Percentiles rank a stretch among this genome's conserved stretches.
Conservation (phyloP, 92 coral and sea anemone genomes). For the Nematostella vectensis region DNA sequence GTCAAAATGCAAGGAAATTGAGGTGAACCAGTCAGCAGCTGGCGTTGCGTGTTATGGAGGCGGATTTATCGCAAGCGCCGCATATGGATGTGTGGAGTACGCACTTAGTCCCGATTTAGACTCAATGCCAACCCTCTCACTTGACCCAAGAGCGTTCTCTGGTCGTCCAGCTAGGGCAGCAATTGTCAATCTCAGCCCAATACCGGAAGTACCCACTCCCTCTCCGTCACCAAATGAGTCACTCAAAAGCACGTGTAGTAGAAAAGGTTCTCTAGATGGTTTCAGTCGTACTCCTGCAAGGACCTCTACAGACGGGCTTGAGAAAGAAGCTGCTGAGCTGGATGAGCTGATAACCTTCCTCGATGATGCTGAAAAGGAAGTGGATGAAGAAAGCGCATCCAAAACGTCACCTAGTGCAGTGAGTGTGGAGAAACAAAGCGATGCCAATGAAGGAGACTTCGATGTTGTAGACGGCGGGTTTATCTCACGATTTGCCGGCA, state of each 20-base stretch:
- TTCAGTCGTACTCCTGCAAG: background rate
- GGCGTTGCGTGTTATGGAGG: constrained; percentile 6
- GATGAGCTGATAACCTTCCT: too few relatives aligned
- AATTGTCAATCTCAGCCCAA: constrained; percentile 58
- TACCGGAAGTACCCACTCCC: constrained; percentile 81
- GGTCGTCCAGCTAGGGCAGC: constrained; percentile 37
- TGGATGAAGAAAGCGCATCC: background rate
- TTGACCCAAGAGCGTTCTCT: constrained; percentile 40
- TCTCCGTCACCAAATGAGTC: too few relatives aligned
- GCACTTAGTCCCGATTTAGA: constrained; percentile 43
- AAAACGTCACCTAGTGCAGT: too few relatives aligned
- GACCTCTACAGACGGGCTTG: background rate
- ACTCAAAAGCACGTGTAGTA: background rate
- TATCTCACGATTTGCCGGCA: constrained; percentile 24
- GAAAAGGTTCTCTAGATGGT: background rate
- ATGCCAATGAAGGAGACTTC: constrained; percentile 15
- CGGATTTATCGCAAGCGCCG: background rate
- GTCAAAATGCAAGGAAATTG: constrained; percentile 39
- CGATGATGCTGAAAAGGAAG: too few relatives aligned
- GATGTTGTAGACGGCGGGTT: constrained; percentile 80
- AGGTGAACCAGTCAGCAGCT: constrained; percentile 57
- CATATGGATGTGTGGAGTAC: constrained; percentile 32
- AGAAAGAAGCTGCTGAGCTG: background rate
- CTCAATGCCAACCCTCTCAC: constrained; percentile 30
- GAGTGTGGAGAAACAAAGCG: too few relatives aligned